Conservation (phyloP, 2,797 vertebrate species). For the Sebastes itinus region DNA sequence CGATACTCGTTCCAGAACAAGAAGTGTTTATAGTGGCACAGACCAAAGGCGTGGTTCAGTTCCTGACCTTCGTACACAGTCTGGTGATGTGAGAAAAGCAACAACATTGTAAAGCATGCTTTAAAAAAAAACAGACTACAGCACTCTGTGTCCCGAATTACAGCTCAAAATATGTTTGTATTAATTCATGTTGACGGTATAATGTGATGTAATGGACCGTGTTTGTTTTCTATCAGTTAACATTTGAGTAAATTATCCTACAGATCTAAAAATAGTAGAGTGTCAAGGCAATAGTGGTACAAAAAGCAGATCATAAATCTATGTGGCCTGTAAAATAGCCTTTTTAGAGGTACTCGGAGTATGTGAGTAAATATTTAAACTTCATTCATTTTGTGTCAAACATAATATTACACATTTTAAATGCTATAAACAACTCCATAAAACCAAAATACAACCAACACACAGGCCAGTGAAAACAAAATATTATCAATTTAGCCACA, state of each 20-base stretch:
- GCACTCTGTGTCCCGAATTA: background rate
- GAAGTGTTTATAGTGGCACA: slow-evolving; percentile 95
- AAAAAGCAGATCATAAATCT: background rate
- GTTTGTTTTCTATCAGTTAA: background rate
- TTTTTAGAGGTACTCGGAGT: background rate
- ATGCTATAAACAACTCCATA: background rate
- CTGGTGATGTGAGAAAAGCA: slow-evolving; percentile 72
- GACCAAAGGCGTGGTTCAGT: slow-evolving; percentile 94
- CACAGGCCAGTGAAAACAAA: slow-evolving; percentile 6
- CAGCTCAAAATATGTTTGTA: background rate
- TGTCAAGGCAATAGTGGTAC: background rate
- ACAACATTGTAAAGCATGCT: background rate
- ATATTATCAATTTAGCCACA: background rate
- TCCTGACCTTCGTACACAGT: slow-evolving; percentile 94
- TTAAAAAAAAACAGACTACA: background rate
- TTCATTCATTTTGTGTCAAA: background rate
- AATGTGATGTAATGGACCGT: background rate
- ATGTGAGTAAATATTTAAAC: slow-evolving; percentile 3
- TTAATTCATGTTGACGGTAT: background rate
- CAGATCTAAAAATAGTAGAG: background rate
- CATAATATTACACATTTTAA: slow-evolving; percentile 4
- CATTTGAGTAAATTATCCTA: background rate
- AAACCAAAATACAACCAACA: slow-evolving; percentile 3
- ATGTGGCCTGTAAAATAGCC: background rate
- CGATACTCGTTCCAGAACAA: slow-evolving; percentile 99